A percentile compares a stretch with the other conserved stretches of the same genome.
phyloP scores from a whole-genome alignment of 2,113 vertebrate species.

The Eulemur rufifrons region DNA sequence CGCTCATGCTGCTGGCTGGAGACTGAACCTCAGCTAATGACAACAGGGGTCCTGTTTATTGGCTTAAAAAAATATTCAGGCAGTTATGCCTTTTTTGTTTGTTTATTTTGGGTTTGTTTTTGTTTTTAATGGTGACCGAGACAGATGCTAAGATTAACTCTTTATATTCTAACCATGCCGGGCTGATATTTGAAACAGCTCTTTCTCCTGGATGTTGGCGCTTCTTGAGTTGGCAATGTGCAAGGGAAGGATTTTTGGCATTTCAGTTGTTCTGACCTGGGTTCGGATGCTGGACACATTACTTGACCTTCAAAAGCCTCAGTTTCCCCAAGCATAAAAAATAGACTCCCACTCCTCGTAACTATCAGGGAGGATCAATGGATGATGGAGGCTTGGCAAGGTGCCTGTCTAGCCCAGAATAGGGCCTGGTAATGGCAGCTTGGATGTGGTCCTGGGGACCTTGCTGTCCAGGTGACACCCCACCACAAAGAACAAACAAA shows the following conservation, averaged over 20 bases:
- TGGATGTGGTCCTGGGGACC: background rate
- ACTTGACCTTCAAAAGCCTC: background rate
- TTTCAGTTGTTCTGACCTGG: background rate
- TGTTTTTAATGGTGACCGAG: background rate
- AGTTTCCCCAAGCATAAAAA: background rate
- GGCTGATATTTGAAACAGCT: background rate
- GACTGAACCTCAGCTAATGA: background rate
- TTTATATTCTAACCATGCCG: background rate
- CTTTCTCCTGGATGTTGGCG: background rate
- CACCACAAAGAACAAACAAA: background rate
- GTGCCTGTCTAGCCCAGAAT: background rate
- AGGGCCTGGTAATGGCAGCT: background rate
- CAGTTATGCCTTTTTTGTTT: background rate
- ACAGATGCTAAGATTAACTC: background rate
- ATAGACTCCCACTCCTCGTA: background rate
- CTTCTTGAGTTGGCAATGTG: rapidly evolving
- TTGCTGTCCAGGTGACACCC: background rate
- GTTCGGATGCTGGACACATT: background rate
- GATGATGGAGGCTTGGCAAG: too few relatives aligned
- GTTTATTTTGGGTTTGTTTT: background rate
- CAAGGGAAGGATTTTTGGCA: background rate
- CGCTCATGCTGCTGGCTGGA: background rate
- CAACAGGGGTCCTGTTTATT: background rate
- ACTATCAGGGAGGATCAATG: background rate
- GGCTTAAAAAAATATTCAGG: background rate